A percentile compares a stretch with the other conserved stretches of the same genome.
phyloP scores from a whole-genome alignment of 2,113 vertebrate species.

The Mola mola region DNA sequence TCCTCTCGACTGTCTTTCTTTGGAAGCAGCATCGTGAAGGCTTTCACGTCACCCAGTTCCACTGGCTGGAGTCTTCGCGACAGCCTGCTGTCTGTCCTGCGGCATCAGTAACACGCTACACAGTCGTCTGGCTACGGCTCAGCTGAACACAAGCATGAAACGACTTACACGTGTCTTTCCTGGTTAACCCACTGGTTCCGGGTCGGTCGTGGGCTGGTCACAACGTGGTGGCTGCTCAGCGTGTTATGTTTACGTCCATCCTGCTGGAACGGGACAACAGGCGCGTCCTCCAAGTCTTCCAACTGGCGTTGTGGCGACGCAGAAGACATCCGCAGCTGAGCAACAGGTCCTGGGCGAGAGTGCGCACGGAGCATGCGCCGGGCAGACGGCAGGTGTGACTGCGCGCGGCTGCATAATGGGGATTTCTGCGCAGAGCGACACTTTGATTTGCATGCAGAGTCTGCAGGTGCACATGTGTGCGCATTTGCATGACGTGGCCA shows the following conservation, averaged over 20 bases:
- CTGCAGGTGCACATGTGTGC: not conserved
- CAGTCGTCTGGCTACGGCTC: too few species aligned
- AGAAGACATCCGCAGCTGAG: conserved; percentile 28
- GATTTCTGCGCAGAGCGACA: not conserved
- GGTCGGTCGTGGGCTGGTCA: conserved; percentile 5
- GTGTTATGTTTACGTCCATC: conserved; percentile 17
- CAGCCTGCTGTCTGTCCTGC: too few species aligned
- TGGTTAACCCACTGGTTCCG: conserved; percentile 29
- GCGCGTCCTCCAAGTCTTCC: not conserved
- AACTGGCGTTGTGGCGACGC: not conserved
- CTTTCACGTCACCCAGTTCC: not conserved
- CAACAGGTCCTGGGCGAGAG: conserved; percentile 61
- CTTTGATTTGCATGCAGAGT: conserved; percentile 53
- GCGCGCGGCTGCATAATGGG: not conserved
- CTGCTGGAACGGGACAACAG: not conserved
- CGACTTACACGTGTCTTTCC: conserved; percentile 52
- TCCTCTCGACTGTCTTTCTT: not conserved
- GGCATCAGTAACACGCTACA: too few species aligned
- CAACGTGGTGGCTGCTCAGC: not conserved
- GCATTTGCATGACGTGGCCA: conserved; percentile 51
- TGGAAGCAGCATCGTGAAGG: not conserved
- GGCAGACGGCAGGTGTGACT: too few species aligned
- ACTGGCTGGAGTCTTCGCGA: too few species aligned
- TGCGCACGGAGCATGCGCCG: conserved; percentile 46
- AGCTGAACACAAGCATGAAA: not conserved